Evolutionary conservation across 1,140 invertebrate genomes (phyloP), one percentile per base, ranked within the genome.

Genomic region (Drosophila virilis): DNA sequence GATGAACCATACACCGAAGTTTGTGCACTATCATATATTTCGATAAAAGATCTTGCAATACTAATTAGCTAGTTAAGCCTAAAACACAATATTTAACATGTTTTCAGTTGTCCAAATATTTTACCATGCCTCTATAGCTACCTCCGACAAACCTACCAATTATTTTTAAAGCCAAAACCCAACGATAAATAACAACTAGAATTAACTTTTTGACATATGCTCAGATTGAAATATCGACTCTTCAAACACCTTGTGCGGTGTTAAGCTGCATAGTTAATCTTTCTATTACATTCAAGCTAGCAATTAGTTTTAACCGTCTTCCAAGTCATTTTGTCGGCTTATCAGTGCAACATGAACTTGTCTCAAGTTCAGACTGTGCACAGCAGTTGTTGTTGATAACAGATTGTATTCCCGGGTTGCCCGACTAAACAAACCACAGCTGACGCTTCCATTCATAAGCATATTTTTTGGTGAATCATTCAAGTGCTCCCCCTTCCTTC

Each of bases 401-500:
- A 55, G 70, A 74, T 74, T 61, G 40, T 48, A 42, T 70, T 13
- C 38, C 32, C 28, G 35, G 69, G 40, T 65, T 65, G 51, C n/a
- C 40, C 37, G 12, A 57, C 38, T 59, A 59, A 59, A 55, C 33
- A 60, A 42, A 35, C 7, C 33, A 17, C 72, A 59, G 46, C 46
- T 67, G 66, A 48, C 62, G 62, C 28, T 15, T 61, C 8, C 38
- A 71, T 58, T 57, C 43, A 28, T 60, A 46, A 58, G 62, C 72
- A 66, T 28, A 54, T 32, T 68, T 73, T 85, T 58, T 54, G 60
- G 76, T 79, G 80, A 84, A 77, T 84, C 80, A 80, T 65, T 73
- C 77, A 74, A 65, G 72, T 83, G 71, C 70, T 54, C 58, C 37
- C 46, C 61, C 65, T 48, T 13, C 55, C 28, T 6, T 7, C 8